These are phyloP conservation scores for Takifugu bimaculatus DNA, from an alignment of 2,113 vertebrate species.

Conservation along the genomic window DNA sequence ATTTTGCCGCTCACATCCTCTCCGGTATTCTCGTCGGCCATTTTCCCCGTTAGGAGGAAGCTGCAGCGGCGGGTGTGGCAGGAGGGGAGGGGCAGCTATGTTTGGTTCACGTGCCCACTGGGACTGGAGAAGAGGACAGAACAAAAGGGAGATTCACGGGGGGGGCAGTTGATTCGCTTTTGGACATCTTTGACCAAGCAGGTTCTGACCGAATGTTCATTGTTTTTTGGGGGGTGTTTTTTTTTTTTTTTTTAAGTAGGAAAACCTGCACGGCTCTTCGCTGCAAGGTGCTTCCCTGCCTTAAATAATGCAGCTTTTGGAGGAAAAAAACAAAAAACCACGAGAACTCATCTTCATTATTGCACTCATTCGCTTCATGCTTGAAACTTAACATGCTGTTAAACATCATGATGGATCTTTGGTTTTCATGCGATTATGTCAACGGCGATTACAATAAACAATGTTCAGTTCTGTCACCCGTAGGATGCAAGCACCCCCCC, in stretches of 20 bases:
- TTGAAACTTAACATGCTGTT: conserved; percentile 34
- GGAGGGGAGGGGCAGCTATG: conserved; percentile 18
- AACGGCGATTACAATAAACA: conserved; percentile 12
- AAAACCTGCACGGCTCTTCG: conserved; percentile 54
- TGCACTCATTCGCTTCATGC: conserved; percentile 40
- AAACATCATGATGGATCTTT: conserved; percentile 16
- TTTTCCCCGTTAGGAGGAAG: conserved; percentile 33
- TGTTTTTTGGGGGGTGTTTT: no score
- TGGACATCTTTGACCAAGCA: neutral
- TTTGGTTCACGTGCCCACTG: conserved; percentile 36
- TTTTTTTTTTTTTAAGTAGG: neutral
- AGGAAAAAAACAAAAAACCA: neutral
- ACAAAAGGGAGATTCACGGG: neutral
- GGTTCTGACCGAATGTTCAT: neutral
- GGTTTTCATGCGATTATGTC: conserved; percentile 9
- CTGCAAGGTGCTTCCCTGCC: conserved; percentile 53
- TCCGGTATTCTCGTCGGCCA: conserved; percentile 19
- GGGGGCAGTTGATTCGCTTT: neutral
- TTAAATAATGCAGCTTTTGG: conserved; percentile 32
- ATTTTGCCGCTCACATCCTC: conserved; percentile 3
- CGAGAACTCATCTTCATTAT: conserved; percentile 9
- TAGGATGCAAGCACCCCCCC: conserved; percentile 53
- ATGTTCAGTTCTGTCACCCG: conserved; percentile 27
- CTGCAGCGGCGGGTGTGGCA: conserved; percentile 17
- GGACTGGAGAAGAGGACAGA: neutral